Evolutionary conservation across 2,888 invertebrate genomes (phyloP).

Genomic region (Pollenia angustigena): DNA sequence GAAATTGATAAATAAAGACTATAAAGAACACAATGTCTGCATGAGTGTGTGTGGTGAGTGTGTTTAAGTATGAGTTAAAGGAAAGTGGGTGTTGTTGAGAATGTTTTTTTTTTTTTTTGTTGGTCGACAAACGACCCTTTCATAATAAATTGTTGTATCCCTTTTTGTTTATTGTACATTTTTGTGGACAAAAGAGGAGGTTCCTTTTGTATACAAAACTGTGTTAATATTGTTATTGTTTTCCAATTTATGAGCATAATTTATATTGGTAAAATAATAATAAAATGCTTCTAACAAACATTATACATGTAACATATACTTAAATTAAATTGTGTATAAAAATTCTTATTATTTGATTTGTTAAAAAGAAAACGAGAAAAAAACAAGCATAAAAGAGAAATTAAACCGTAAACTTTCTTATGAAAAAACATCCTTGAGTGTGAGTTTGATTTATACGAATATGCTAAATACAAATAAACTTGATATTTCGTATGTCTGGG

Average conservation of each 20-base stretch:
- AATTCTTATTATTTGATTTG: constrained; percentile 15
- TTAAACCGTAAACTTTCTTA: too few relatives aligned
- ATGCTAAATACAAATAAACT: too few relatives aligned
- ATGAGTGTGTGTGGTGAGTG: not conserved
- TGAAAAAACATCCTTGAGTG: too few relatives aligned
- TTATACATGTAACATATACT: not conserved
- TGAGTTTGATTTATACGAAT: too few relatives aligned
- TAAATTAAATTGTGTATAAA: not conserved
- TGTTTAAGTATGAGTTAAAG: not conserved
- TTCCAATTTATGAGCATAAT: constrained; percentile 43
- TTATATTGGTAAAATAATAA: constrained; percentile 38
- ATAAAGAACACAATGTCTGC: not conserved
- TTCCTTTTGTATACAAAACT: not conserved
- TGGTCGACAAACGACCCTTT: not conserved
- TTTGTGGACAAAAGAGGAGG: not conserved
- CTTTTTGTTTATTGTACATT: constrained; percentile 7
- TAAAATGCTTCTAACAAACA: constrained; percentile 1
- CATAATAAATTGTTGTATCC: constrained; percentile 7
- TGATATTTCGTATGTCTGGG: too few relatives aligned
- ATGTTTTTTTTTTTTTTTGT: not conserved
- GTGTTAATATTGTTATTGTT: not conserved
- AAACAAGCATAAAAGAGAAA: too few relatives aligned
- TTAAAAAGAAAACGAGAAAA: not conserved
- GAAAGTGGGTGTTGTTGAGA: not conserved
- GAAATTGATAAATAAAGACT: constrained; percentile 26